A percentile compares a stretch with the other conserved stretches of the same genome.
Evolutionary conservation across 1,140 invertebrate species (phyloP).

Genomic region (Cherax quadricarinatus): DNA sequence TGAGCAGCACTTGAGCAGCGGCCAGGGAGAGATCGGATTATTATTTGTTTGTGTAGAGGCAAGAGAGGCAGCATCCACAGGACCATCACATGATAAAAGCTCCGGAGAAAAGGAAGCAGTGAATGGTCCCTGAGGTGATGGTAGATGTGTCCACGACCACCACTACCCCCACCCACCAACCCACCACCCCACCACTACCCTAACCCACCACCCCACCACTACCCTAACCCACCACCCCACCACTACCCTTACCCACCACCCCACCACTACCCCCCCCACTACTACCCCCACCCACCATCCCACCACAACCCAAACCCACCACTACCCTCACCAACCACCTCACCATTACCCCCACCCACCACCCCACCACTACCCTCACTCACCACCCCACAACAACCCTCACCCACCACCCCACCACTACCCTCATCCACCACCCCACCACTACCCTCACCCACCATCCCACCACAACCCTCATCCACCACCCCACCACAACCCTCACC

Average conservation of each 20-base stretch:
- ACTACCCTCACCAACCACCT: too few relatives aligned
- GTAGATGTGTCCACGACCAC: neutral
- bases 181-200: neutral
- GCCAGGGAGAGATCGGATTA: constrained; percentile 52
- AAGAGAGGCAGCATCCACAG: constrained; percentile 39
- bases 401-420: too few relatives aligned
- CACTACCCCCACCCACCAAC: neutral
- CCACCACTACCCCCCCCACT: too few relatives aligned
- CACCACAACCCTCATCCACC: too few relatives aligned
- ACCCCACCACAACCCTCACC: too few relatives aligned
- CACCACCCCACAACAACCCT: too few relatives aligned
- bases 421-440: too few relatives aligned
- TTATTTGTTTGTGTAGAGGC: constrained; percentile 63
- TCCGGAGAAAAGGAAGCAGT: constrained; percentile 42
- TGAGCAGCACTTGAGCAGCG: constrained; percentile 50
- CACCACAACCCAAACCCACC: too few relatives aligned
- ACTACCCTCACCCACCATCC: too few relatives aligned
- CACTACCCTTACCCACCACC: neutral
- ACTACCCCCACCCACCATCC: too few relatives aligned
- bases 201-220: neutral
- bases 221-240: neutral
- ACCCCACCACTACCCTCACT: too few relatives aligned
- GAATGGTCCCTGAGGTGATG: neutral
- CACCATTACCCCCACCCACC: too few relatives aligned
- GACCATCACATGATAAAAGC: constrained; percentile 44